Evolutionary conservation across 2,113 vertebrate species (phyloP), one percentile per base, ranked within the genome.

Genomic region (Platichthys flesus): DNA sequence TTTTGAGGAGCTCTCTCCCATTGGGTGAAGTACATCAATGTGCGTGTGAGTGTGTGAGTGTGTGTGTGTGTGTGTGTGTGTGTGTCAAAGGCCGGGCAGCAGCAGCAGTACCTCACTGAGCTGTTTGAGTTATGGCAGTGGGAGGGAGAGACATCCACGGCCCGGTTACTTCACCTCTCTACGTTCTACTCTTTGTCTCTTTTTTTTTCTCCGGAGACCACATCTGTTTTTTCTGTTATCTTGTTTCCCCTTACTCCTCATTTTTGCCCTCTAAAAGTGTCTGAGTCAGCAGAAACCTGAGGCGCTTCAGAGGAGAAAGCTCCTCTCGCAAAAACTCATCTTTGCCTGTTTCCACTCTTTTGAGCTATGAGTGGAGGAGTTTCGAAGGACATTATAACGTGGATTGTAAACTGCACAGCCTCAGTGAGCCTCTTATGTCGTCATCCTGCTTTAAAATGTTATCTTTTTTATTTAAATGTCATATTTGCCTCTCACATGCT

Each of bases 241-340:
- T 79, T 60, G 76, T 71, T 69, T 35, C 56, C 31, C 31, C 31
- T 20, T 15, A 47, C 56, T 67, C 52, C 76, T 71, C 14, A 60
- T 58, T 74, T 77, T 74, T 55, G 26, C 78, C 5, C 61, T 74
- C 67, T 35, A 62, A 87, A 89, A 86, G 83, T 67, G 26, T 59
- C 81, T 90, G 83, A 93, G 90, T 93, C 93, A 93, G 93, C 93
- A 93, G 90, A 91, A 92, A 91, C 75, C 67, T 65, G 87, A 90
- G 84, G 83, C 86, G 76, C 77, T 1, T 35, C 78, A 71, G 54
- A 82, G 78, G 79, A 75, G 74, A 65, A 69, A 49, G 49, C 49
- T 47, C 45, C 45, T 47, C 31, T 31, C 5, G 31, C 31, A 31
- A 31, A 31, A 31, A 20, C 16, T 51, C 49, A 9, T 21, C 37